These are phyloP conservation scores for Ophiodon elongatus DNA, from an alignment of 2,113 vertebrate genomes.

Conservation along the genomic window DNA sequence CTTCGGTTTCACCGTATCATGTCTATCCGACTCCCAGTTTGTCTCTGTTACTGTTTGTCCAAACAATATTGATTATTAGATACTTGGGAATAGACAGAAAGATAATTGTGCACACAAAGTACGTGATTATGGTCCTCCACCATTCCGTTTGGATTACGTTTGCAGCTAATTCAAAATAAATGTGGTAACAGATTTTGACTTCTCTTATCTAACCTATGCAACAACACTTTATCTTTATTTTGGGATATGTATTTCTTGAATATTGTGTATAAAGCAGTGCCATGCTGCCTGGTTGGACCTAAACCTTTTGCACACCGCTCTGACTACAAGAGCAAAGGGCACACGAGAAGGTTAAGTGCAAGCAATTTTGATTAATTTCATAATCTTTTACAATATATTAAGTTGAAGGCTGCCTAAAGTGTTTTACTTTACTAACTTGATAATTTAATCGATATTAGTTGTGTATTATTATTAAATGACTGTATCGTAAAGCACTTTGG, in stretches of 20 bases:
- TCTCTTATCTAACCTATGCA: too few species aligned
- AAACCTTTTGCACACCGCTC: too few species aligned
- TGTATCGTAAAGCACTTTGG: too few species aligned
- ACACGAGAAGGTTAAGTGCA: too few species aligned
- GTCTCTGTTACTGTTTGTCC: neutral
- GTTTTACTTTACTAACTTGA: neutral
- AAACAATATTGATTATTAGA: conserved; percentile 11
- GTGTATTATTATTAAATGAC: too few species aligned
- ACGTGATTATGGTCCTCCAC: neutral
- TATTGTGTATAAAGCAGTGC: too few species aligned
- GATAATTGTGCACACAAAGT: neutral
- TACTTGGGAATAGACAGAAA: neutral
- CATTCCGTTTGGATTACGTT: neutral
- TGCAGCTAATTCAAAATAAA: neutral
- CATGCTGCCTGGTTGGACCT: neutral
- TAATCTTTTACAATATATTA: too few species aligned
- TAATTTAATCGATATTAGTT: too few species aligned
- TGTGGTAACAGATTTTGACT: neutral
- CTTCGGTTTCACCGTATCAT: conserved; percentile 27
- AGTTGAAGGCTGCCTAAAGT: too few species aligned
- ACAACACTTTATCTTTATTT: neutral
- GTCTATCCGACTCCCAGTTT: conserved; percentile 9
- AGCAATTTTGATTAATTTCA: too few species aligned
- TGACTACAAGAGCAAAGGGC: too few species aligned
- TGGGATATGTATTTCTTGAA: neutral